Evolutionary conservation across 2,113 vertebrate species (phyloP), one percentile per base, ranked within the genome.

Genomic region (Apus apus): DNA sequence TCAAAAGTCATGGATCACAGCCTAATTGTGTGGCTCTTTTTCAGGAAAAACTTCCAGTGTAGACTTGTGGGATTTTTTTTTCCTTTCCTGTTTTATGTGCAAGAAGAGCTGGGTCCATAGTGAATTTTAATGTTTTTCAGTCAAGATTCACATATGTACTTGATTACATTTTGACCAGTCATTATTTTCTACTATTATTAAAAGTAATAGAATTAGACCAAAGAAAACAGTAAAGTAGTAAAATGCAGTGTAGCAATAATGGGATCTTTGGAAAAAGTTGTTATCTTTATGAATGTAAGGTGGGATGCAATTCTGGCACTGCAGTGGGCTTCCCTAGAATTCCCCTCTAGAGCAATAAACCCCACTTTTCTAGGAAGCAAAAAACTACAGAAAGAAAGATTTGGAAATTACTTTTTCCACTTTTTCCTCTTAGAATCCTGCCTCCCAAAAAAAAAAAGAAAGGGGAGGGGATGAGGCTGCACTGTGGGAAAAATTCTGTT

Each of bases 121-220:
- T 43, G 76, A 81, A 68, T 92, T 89, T 76, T 90, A 53, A 58
- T 87, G 50, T 6, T 75, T 94, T 92, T 79, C 29, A n/a, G 80
- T 94, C 89, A 87, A 82, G 66, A 92, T 75, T 90, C 93, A 90
- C 93, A 93, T 94, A 82, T 96, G 93, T 85, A 87, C 26, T 92
- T 90, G 70, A 96, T 95, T 97, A 93, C 16, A 65, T 85, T 94
- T 96, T 93, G 65, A 94, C 74, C 50, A 92, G 85, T 96, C 68
- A 50, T 88, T 86, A 46, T 46, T 81, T 96, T 96, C 45, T 72
- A 40, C 27, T 76, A 9, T 90, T 95, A 90, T 74, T 90, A 84
- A 89, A 90, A 84, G n/a, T 94, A 92, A 88, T 64, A 81, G 68
- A 89, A 95, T 92, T 93, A 94, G 36, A 89, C 64, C 6, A 54